Evolutionary conservation across 2,797 vertebrate genomes (phyloP).

Genomic region (Bradypodion pumilum): DNA sequence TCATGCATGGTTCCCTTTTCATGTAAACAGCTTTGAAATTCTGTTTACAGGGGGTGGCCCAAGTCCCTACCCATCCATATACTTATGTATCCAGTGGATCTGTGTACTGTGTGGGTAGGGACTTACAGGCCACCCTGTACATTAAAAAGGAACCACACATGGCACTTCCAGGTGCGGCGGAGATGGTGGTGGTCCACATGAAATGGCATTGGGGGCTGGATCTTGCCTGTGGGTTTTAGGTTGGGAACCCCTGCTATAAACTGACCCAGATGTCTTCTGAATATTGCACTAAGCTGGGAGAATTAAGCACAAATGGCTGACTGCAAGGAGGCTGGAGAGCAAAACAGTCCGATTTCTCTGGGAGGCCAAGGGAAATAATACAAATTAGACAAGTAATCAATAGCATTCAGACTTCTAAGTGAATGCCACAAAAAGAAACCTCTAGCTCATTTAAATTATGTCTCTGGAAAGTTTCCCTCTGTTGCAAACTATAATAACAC

Average conservation of each 20-base stretch:
- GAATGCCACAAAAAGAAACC: constrained; percentile 25
- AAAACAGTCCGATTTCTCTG: constrained; percentile 47
- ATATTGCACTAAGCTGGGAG: constrained; percentile 29
- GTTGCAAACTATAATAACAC: constrained; percentile 31
- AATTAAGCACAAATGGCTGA: constrained; percentile 42
- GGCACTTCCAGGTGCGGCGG: too few species aligned
- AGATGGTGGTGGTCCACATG: too few species aligned
- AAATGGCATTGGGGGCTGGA: too few species aligned
- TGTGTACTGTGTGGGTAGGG: too few species aligned
- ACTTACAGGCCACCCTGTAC: too few species aligned
- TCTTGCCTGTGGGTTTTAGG: too few species aligned
- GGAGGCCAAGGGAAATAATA: constrained; percentile 52
- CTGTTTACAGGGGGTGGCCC: too few species aligned
- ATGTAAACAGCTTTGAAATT: too few species aligned
- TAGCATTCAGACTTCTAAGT: constrained; percentile 50
- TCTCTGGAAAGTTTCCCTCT: constrained; percentile 50
- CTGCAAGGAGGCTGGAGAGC: constrained; percentile 33
- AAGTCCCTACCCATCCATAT: too few species aligned
- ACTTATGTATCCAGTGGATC: too few species aligned
- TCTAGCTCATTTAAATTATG: constrained; percentile 47
- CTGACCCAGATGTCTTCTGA: constrained; percentile 8
- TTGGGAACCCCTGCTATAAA: not conserved
- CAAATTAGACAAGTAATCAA: constrained; percentile 60
- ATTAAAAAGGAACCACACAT: too few species aligned
- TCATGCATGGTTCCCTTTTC: too few species aligned